Conservation (phyloP, 2,888 invertebrate species). For the Apamea monoglypha region DNA sequence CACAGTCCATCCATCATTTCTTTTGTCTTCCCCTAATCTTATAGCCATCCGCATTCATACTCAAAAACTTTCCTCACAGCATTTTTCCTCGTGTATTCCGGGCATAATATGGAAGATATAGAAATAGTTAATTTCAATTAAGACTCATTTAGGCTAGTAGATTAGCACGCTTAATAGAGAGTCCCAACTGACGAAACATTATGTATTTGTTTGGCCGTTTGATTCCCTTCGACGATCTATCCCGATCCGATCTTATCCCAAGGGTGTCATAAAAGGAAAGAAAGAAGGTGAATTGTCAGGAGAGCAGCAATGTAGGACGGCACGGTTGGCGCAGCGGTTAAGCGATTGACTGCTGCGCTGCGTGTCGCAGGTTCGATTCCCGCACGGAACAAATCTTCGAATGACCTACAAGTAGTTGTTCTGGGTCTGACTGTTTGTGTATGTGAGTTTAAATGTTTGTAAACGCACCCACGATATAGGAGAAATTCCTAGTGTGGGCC, state of each 20-base stretch:
- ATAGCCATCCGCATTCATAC: not conserved
- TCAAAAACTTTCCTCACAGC: not conserved
- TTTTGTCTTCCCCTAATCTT: not conserved
- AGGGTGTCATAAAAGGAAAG: conserved; percentile 16
- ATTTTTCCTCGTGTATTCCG: not conserved
- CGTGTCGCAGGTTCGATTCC: too few relatives aligned
- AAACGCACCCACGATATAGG: too few relatives aligned
- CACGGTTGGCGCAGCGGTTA: too few relatives aligned
- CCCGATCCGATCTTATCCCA: not conserved
- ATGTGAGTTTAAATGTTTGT: too few relatives aligned
- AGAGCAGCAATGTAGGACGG: not conserved
- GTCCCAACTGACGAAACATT: not conserved
- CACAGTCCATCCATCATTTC: not conserved
- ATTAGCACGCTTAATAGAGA: not conserved
- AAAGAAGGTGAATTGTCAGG: not conserved
- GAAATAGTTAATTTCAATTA: too few relatives aligned
- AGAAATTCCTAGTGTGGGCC: too few relatives aligned
- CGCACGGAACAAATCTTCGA: too few relatives aligned
- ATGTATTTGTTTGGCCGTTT: not conserved
- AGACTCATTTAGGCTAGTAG: not conserved
- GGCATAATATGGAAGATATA: not conserved
- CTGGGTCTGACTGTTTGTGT: too few relatives aligned
- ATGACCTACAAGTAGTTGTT: too few relatives aligned
- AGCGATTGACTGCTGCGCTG: too few relatives aligned
- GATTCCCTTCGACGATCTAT: not conserved